These are phyloP conservation scores for Sinotaia quadrata DNA, from an alignment of 2,888 invertebrate genomes.

Conservation along the genomic window DNA sequence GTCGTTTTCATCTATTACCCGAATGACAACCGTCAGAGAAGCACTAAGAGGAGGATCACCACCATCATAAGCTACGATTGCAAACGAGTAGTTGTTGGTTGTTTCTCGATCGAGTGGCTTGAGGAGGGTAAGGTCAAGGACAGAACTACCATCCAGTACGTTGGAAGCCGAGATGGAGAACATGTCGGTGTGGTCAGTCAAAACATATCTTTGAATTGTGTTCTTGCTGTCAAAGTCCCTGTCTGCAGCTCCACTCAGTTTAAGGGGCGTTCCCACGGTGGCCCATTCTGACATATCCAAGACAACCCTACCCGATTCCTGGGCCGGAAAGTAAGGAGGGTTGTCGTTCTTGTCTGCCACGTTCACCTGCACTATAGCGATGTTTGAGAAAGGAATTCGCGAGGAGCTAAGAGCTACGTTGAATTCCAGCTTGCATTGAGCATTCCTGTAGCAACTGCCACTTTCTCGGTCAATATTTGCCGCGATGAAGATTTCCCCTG, in stretches of 20 bases:
- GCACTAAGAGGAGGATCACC: conserved; percentile 48
- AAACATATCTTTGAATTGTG: conserved; percentile 38
- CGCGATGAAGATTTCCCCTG: conserved; percentile 46
- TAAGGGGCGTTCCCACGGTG: conserved; percentile 32
- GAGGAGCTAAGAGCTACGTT: conserved; percentile 44
- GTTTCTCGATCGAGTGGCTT: conserved; percentile 52
- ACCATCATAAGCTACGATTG: conserved; percentile 54
- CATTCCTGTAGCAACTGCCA: conserved; percentile 39
- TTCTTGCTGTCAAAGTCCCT: conserved; percentile 38
- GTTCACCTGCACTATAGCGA: conserved; percentile 40
- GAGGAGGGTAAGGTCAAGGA: conserved; percentile 47
- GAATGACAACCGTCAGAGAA: conserved; percentile 48
- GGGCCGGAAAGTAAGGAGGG: conserved; percentile 38
- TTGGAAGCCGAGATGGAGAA: conserved; percentile 40
- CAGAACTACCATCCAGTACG: conserved; percentile 49
- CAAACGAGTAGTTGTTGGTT: conserved; percentile 45
- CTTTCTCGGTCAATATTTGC: conserved; percentile 52
- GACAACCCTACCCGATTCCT: conserved; percentile 23
- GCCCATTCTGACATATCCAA: conserved; percentile 37
- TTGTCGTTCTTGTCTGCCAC: conserved; percentile 47
- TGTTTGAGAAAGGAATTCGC: conserved; percentile 37
- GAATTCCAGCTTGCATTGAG: conserved; percentile 45
- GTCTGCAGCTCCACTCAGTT: conserved; percentile 40
- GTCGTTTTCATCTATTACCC: conserved; percentile 60
- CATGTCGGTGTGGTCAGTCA: conserved; percentile 36